Base-by-base conservation (phyloP, 2,113 vertebrate species). In the Cyanoliseus patagonus region DNA sequence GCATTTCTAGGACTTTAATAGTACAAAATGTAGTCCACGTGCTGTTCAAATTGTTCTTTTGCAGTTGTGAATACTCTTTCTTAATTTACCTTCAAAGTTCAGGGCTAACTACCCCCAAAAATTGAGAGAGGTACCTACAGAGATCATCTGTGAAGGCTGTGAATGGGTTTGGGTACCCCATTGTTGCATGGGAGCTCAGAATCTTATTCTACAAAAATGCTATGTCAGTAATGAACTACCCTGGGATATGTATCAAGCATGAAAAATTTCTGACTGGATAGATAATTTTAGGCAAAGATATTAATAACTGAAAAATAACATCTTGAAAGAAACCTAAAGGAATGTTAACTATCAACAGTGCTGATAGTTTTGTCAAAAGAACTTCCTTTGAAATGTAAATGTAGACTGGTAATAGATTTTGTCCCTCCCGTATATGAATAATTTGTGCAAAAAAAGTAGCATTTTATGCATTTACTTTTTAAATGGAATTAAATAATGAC, bases 141-240 rank as follows among this genome's bases (percentile, higher is more conserved):
- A 83, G 23, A 35, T 53, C 8, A n/a, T n/a, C 4, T 70, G 9
- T 59, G 22, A 73, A 69, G 33, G 8, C 1, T 64, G 4, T 63
- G 20, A 72, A 69, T 66, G 8, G 23, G 2, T 44, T 51, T 52
- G 67, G 17, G 13, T 47, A 41, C 2, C 9, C 28, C 44, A 23
- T 44, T 52, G 13, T 35, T 0, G 0, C 15, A 33, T 47, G 24
- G 16, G 16, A 84, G 17, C 8, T 66, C 24, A 66, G 19, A 75
- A 77, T 63, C 3, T 68, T 4, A 10, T 62, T 87, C 53, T 73
- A 24, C 13, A 37, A 59, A 78, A 59, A 17, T 66, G 3, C 20
- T 25, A 0, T 64, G 25, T 64, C 8, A 75, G 1, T 64, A 82
- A n/a, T 62, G 30, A 79, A 39, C 19, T 49, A 52, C 37, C 17